Base-by-base conservation (phyloP, 2,113 vertebrate species). In the Myocastor coypus region DNA sequence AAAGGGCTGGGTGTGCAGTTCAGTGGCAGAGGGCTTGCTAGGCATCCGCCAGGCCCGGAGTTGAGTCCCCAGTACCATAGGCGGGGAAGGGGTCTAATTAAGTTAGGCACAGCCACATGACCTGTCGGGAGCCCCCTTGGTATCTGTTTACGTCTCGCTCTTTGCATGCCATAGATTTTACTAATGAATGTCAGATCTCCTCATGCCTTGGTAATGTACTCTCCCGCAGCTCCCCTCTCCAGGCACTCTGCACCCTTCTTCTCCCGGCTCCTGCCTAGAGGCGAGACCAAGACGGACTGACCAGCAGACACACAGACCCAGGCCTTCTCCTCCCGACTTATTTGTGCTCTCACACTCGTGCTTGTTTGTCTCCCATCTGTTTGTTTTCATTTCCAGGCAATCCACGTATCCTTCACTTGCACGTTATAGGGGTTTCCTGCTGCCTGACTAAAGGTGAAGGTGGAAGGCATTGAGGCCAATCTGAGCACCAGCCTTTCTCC, bases 391-490 rank as follows among this genome's bases (percentile, higher is more conserved):
- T 96, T 97, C 90, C 68, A 94, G 26, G 37, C 93, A 89, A 82
- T 96, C 97, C 97, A 95, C 86, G 94, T 92, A 87, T 94, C 97
- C 61, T 91, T 96, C 97, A 95, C 68, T n/a, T n/a, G 57, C 88
- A 91, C 92, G 85, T 28, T 96, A 69, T 80, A 73, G 97, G 94
- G 64, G 94, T 75, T 26, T 96, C 97, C 87, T 57, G 94, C 96
- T 96, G 69, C 92, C 96, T 96, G 97, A 78, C 89, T 96, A 92
- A 75, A 89, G 96, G 83, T 96, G 87, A 93, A 95, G 94, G 22
- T 89, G 94, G 96, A 89, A 96, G 17, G 95, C 97, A 96, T 97
- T 95, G 94, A 92, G 96, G 75, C 96, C 94, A 80, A 86, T 95
- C 93, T 94, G 95, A 83, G 95, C 20, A 55, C 77, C 77, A 34